Percentiles rank a stretch among this genome's conserved stretches.
phyloP scores from a whole-genome alignment of 2,888 invertebrate species.

The Nysson spinosus region DNA sequence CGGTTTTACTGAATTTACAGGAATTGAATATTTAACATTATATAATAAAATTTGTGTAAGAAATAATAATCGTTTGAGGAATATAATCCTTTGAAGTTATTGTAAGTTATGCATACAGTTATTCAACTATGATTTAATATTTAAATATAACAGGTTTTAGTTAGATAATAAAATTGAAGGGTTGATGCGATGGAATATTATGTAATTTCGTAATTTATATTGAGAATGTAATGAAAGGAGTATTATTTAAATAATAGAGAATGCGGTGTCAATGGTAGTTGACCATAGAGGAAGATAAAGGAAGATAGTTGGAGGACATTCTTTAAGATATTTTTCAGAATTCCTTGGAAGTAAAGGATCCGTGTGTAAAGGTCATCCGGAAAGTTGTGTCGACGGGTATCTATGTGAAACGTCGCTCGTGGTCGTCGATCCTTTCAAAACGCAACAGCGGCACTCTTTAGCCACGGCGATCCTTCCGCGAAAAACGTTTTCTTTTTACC shows the following conservation, averaged over 20 bases:
- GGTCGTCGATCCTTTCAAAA: constrained; percentile 26
- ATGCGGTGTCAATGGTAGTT: not conserved
- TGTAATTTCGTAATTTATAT: no score
- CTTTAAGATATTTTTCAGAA: constrained; percentile 4
- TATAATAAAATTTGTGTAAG: no score
- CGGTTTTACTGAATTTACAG: no score
- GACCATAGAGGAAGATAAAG: not conserved
- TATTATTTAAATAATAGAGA: not conserved
- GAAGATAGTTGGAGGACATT: not conserved
- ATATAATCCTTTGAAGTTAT: no score
- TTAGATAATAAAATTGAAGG: not conserved
- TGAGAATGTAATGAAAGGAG: not conserved
- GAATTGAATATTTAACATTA: no score
- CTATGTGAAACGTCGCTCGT: constrained; percentile 27
- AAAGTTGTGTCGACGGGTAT: constrained; percentile 40
- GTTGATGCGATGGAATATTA: no score
- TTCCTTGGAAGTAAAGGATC: not conserved
- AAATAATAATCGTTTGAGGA: no score
- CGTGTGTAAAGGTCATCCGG: constrained; percentile 36
- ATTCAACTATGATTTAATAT: no score
- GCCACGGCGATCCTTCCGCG: constrained; percentile 40
- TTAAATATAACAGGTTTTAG: no score
- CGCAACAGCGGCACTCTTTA: constrained; percentile 21
- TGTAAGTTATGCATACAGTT: no score
- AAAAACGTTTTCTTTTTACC: constrained; percentile 54